phyloP scores from a whole-genome alignment of 2,797 vertebrate species.

The Amniataba percoides region DNA sequence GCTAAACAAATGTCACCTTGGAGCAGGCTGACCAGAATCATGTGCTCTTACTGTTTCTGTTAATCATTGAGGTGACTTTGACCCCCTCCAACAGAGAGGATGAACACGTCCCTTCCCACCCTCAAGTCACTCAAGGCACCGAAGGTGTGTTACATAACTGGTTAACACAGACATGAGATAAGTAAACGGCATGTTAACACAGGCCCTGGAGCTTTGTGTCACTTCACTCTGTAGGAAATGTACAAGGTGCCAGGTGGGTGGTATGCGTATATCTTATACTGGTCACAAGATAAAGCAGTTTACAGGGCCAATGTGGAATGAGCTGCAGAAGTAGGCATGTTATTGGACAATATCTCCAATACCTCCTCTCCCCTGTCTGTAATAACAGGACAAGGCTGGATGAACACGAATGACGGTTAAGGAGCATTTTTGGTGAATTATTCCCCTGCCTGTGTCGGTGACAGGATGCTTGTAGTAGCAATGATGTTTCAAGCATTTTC shows the following conservation, averaged over 20 bases:
- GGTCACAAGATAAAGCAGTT: background rate
- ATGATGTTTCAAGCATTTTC: constrained; percentile 21
- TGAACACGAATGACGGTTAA: background rate
- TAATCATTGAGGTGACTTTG: constrained; percentile 33
- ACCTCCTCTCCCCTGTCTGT: background rate
- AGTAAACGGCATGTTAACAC: constrained; percentile 37
- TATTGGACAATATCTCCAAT: too few species aligned
- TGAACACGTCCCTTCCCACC: constrained; percentile 27
- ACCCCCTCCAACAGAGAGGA: constrained; percentile 25
- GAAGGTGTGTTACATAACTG: constrained; percentile 55
- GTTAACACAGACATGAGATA: constrained; percentile 40
- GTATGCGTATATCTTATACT: constrained; percentile 3
- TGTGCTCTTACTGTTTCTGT: constrained; percentile 46
- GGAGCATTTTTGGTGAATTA: background rate
- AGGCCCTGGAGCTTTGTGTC: constrained; percentile 16
- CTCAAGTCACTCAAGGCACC: constrained; percentile 12
- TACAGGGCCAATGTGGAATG: background rate
- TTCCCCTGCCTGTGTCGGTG: background rate
- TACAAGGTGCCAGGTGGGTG: background rate
- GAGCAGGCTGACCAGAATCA: background rate
- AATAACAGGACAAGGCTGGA: background rate
- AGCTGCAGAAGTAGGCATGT: background rate
- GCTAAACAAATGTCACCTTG: constrained; percentile 23
- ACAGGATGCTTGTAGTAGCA: background rate
- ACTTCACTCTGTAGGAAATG: background rate